Conservation (phyloP, 2,797 vertebrate genomes). For the Muraenolepis orangiensis region DNA sequence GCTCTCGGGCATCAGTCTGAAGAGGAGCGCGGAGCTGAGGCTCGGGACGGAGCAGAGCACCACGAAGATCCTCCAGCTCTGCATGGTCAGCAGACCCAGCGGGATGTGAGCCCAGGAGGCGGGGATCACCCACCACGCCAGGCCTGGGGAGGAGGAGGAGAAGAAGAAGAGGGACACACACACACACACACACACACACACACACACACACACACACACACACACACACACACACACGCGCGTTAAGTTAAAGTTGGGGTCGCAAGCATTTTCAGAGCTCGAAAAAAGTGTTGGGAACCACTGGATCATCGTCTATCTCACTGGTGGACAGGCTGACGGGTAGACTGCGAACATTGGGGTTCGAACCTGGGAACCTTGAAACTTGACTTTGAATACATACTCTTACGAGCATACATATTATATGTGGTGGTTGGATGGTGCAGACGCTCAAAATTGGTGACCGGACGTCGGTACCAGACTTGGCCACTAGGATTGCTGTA, state of each 20-base stretch:
- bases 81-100: conserved; percentile 57
- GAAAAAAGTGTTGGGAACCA: too few species aligned
- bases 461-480: neutral
- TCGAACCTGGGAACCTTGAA: too few species aligned
- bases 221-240: too few species aligned
- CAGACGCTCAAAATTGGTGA: neutral
- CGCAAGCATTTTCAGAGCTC: too few species aligned
- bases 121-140: conserved; percentile 77
- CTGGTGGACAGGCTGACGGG: too few species aligned
- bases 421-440: too few species aligned
- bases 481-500: neutral
- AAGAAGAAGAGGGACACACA: neutral
- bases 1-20: conserved; percentile 74
- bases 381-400: too few species aligned
- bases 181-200: neutral
- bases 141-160: conserved; percentile 50
- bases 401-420: too few species aligned
- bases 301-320: too few species aligned
- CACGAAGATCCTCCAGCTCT: conserved; percentile 78
- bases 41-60: conserved; percentile 75
- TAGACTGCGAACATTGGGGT: too few species aligned
- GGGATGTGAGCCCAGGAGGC: conserved; percentile 50
- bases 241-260: too few species aligned
- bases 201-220: too few species aligned
- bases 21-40: conserved; percentile 71